Percentiles rank a stretch among this genome's conserved stretches.
These are phyloP conservation scores for Amazona ochrocephala DNA, from an alignment of 2,797 vertebrate species.

Conservation along the genomic window DNA sequence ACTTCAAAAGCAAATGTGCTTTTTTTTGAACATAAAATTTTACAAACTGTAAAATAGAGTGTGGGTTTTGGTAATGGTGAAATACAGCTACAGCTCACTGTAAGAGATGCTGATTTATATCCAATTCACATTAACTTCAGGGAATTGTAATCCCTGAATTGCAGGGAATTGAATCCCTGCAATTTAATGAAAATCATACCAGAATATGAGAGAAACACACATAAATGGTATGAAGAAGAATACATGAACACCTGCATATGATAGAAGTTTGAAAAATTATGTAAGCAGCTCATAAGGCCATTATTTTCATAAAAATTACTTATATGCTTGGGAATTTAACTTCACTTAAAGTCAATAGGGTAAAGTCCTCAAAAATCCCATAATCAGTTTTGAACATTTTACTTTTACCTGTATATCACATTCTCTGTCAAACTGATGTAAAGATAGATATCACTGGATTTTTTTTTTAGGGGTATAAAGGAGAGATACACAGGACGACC, in stretches of 20 bases:
- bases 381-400: background rate
- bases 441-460: background rate
- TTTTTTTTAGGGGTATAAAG: background rate
- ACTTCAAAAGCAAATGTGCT: background rate
- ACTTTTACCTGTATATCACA: background rate
- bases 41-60: background rate
- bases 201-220: background rate
- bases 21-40: background rate
- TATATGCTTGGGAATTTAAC: background rate
- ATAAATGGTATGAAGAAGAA: background rate
- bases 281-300: background rate
- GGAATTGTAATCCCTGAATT: background rate
- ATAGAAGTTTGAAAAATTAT: background rate
- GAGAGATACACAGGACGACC: background rate
- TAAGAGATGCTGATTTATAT: background rate
- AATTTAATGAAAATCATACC: background rate
- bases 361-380: background rate
- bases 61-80: background rate
- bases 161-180: background rate
- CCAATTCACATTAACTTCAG: background rate
- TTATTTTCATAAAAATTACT: background rate
- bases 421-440: background rate
- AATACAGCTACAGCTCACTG: background rate
- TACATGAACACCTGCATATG: background rate
- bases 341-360: background rate